Evolutionary conservation across 2,888 invertebrate species (phyloP), one percentile per base, ranked within the genome.

Genomic region (Coecobrya sp.): DNA sequence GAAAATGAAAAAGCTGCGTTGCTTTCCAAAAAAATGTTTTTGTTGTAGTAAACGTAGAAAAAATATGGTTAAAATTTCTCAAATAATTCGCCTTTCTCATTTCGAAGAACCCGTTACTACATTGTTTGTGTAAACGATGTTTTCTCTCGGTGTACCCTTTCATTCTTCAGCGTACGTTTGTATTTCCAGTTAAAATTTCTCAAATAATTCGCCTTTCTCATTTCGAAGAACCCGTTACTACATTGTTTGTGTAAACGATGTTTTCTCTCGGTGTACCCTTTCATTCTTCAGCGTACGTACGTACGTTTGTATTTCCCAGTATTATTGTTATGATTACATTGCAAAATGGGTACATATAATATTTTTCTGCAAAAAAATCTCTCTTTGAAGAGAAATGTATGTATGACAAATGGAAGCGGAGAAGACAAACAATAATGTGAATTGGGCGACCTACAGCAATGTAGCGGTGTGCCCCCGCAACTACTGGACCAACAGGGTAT

Each of bases 21-120:
- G 3, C 27, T 76, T 79, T 45, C 16, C n/a, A 79, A 45, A 55
- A 49, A 52, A 42, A 45, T 73, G 73, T 42, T 22, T 73, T n/a
- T 73, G 13, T 45, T 45, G 36, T 30, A 10, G 42, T 13, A 10
- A 65, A 65, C 27, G 11, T 16, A 27, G 65, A 65, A 52, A 76
- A 79, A 55, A 81, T 81, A 81, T 52, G 49, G 59, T 27, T 30
- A 49, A 81, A 81, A 81, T 55, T 81, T 81, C 59, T 59, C 81
- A 81, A 81, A 81, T 52, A 52, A 81, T 59, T 81, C 81, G 16
- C 55, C 10, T 81, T 52, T 52, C 22, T 45, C 52, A 55, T 52
- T 81, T 45, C 30, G 3, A 27, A 59, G 59, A n/a, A 19, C 59
- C 3, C 5, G 1, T 19, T 19, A 59, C 65, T 13, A 65, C 65